phyloP scores from a whole-genome alignment of 2,113 vertebrate genomes.

The Caloenas nicobarica region DNA sequence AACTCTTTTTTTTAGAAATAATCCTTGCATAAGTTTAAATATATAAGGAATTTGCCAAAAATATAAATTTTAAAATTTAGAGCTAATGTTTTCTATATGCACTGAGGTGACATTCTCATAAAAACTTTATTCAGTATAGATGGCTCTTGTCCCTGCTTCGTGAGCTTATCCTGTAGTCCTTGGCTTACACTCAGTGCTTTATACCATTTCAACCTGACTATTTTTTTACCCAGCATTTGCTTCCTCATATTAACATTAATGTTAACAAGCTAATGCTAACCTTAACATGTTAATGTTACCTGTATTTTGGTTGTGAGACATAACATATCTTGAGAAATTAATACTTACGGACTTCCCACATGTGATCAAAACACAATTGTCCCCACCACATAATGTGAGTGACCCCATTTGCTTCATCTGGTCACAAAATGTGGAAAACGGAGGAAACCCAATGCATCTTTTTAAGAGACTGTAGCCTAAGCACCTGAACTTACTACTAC shows the following conservation, averaged over 20 bases:
- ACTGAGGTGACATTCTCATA: background rate
- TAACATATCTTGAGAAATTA: background rate
- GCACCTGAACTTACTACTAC: background rate
- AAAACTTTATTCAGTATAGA: background rate
- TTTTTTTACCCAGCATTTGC: background rate
- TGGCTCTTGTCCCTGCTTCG: background rate
- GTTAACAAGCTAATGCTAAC: background rate
- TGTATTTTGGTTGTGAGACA: background rate
- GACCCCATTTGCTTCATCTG: background rate
- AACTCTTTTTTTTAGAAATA: background rate
- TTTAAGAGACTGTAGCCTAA: background rate
- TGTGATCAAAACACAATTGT: background rate
- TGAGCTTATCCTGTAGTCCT: background rate
- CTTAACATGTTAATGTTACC: background rate
- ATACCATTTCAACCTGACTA: background rate
- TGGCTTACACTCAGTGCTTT: background rate
- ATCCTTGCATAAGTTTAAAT: background rate
- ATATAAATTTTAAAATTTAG: background rate
- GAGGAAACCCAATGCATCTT: fast-evolving
- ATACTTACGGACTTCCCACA: background rate
- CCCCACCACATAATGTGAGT: background rate
- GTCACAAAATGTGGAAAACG: background rate
- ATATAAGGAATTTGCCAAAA: background rate
- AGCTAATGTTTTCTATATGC: background rate
- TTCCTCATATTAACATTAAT: background rate